Percentiles rank a stretch among this genome's conserved stretches.
phyloP scores from a whole-genome alignment of 2,888 invertebrate species.

The Drosophila robusta region DNA sequence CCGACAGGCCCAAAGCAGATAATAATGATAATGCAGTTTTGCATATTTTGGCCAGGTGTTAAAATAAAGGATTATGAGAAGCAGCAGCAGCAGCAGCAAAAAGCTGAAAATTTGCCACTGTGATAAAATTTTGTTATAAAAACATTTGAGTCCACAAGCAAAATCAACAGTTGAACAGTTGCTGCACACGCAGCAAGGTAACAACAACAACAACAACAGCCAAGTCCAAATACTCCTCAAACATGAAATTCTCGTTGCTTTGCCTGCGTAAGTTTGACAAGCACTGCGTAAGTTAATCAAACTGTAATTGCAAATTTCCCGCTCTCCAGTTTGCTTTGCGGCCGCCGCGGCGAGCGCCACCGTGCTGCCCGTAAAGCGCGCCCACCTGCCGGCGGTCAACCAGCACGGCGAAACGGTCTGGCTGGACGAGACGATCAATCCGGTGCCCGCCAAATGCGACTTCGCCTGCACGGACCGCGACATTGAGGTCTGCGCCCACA shows the following conservation, averaged over 20 bases:
- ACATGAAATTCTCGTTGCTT: slow-evolving; percentile 47
- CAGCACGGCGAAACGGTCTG: slow-evolving; percentile 51
- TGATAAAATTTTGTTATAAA: slow-evolving; percentile 52
- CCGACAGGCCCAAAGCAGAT: slow-evolving; percentile 41
- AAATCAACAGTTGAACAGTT: slow-evolving; percentile 62
- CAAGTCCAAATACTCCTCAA: slow-evolving; percentile 19
- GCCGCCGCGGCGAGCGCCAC: slow-evolving; percentile 34
- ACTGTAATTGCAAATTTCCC: background rate
- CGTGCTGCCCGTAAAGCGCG: slow-evolving; percentile 41
- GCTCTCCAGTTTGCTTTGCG: slow-evolving; percentile 31
- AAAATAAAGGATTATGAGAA: slow-evolving; percentile 64
- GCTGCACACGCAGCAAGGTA: slow-evolving; percentile 55
- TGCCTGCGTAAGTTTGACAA: slow-evolving; percentile 49
- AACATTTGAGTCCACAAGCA: slow-evolving; percentile 15
- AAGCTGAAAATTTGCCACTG: slow-evolving; percentile 17
- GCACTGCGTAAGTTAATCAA: background rate
- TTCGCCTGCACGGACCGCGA: slow-evolving; percentile 66
- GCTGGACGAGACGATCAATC: slow-evolving; percentile 25
- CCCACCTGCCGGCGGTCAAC: slow-evolving; percentile 51
- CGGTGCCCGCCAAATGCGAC: slow-evolving; percentile 63
- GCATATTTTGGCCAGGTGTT: slow-evolving; percentile 69
- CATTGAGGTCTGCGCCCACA: slow-evolving; percentile 64
- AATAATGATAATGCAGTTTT: slow-evolving; percentile 40
- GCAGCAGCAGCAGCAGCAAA: slow-evolving; percentile 8
- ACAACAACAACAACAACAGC: slow-evolving; percentile 20